Conservation (phyloP, 2,113 vertebrate genomes). For the Pyrgilauda ruficollis region DNA sequence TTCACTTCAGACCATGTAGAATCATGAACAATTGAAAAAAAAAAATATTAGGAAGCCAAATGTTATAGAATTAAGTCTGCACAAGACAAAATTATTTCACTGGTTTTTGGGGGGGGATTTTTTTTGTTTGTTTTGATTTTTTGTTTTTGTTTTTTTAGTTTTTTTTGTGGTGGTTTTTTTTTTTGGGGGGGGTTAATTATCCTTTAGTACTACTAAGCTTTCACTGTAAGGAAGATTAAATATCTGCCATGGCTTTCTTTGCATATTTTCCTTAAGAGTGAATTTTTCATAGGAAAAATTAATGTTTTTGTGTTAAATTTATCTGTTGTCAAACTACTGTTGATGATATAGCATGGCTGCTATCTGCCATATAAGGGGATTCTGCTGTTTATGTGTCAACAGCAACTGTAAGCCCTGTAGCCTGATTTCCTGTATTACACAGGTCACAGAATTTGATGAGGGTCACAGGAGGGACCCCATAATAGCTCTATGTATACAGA, state of each 20-base stretch:
- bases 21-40: neutral
- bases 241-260: neutral
- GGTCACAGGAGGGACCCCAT: neutral
- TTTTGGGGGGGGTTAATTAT: too few relatives aligned
- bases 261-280: neutral
- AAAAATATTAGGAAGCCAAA: neutral
- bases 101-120: neutral
- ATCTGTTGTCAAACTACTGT: neutral
- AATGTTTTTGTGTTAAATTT: neutral
- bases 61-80: neutral
- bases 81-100: neutral
- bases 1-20: neutral
- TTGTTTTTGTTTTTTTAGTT: neutral
- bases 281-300: neutral
- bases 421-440: constrained; percentile 14
- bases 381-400: neutral
- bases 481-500: neutral
- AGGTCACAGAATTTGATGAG: constrained; percentile 24
- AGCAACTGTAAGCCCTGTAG: neutral
- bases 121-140: too few relatives aligned
- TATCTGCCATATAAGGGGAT: neutral
- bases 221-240: neutral
- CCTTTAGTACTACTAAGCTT: neutral
- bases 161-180: neutral
- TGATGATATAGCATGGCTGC: neutral